Evolutionary conservation across 1,140 invertebrate species (phyloP).

Genomic region (Drosophila equinoxialis): DNA sequence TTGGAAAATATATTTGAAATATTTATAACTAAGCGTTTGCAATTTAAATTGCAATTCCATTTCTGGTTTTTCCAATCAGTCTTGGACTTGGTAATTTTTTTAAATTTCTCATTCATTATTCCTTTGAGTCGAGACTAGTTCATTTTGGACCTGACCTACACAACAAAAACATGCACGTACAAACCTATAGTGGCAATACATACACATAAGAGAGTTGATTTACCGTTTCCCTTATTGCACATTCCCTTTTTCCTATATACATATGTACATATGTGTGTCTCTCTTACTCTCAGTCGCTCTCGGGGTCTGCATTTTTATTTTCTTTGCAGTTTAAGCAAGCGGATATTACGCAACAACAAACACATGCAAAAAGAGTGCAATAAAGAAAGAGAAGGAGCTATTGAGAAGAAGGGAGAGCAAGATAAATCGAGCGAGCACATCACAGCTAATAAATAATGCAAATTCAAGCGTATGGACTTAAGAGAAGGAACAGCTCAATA

Average conservation of each 20-base stretch:
- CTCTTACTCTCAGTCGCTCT: slow-evolving; percentile 9
- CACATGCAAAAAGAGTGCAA: slow-evolving; percentile 60
- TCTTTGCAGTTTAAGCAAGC: slow-evolving; percentile 42
- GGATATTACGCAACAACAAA: slow-evolving; percentile 75
- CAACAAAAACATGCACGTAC: not conserved
- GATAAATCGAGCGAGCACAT: slow-evolving; percentile 32
- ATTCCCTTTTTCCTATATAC: slow-evolving; percentile 48
- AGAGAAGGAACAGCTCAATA: not conserved
- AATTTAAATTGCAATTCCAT: not conserved
- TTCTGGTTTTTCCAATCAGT: not conserved
- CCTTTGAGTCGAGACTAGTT: not conserved
- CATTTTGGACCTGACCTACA: slow-evolving; percentile 45
- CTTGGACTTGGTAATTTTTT: slow-evolving; percentile 9
- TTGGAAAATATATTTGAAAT: no score
- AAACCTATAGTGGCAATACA: not conserved
- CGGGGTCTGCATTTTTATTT: not conserved
- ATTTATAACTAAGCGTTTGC: not conserved
- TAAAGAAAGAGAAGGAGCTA: slow-evolving; percentile 21
- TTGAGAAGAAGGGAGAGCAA: not conserved
- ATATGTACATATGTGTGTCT: not conserved
- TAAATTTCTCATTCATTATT: slow-evolving; percentile 6
- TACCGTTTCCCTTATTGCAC: slow-evolving; percentile 28
- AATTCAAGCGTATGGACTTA: slow-evolving; percentile 43
- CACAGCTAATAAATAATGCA: slow-evolving; percentile 77
- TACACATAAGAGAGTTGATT: not conserved